Conservation (phyloP, 2,113 vertebrate genomes). For the Xerus inauris region DNA sequence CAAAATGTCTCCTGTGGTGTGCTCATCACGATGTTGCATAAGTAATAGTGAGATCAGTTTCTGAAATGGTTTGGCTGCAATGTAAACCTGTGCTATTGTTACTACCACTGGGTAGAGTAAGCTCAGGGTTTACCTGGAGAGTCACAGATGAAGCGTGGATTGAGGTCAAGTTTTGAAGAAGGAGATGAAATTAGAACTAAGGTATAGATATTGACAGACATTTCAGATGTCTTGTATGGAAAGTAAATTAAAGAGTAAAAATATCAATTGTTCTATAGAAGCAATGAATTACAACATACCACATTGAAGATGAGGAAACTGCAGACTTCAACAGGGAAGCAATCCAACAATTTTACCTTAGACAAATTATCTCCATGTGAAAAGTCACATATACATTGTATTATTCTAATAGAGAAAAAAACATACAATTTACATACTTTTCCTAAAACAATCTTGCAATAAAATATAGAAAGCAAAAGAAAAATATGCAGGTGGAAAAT, state of each 20-base stretch:
- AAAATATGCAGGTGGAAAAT: background rate
- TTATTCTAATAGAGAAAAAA: background rate
- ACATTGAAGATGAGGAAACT: background rate
- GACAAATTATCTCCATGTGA: background rate
- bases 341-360: background rate
- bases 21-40: background rate
- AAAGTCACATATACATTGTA: background rate
- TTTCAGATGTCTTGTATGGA: background rate
- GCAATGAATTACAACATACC: background rate
- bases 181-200: background rate
- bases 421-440: background rate
- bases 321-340: background rate
- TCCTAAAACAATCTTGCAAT: background rate
- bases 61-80: background rate
- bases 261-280: background rate
- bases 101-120: background rate
- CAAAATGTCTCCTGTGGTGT: background rate
- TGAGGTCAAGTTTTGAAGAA: background rate
- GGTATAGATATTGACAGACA: background rate
- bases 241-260: background rate
- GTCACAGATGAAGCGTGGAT: background rate
- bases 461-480: background rate
- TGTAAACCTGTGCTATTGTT: background rate
- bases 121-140: background rate
- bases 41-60: background rate